A percentile compares a stretch with the other conserved stretches of the same genome.
phyloP scores from a whole-genome alignment of 2,797 vertebrate species.

The Labeo calbasu region DNA sequence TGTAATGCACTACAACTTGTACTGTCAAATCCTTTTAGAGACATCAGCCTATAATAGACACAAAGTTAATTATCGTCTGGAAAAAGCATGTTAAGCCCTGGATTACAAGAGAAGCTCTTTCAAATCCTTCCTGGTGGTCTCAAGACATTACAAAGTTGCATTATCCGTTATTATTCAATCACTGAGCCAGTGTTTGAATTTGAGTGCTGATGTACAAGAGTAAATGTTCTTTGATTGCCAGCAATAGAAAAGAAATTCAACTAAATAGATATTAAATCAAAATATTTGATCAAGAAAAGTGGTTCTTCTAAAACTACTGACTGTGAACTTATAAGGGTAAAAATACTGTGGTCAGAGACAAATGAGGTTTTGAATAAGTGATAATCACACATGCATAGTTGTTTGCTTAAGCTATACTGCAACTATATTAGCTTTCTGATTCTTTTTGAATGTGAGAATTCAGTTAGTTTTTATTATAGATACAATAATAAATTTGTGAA shows the following conservation, averaged over 20 bases:
- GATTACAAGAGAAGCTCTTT: conserved; percentile 48
- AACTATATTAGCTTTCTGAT: background rate
- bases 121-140: conserved; percentile 46
- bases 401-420: background rate
- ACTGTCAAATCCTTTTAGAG: background rate
- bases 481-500: background rate
- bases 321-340: background rate
- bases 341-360: background rate
- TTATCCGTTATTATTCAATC: background rate
- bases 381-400: conserved; percentile 4
- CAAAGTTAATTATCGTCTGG: background rate
- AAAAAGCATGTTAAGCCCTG: conserved; percentile 46
- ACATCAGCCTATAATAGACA: conserved; percentile 5
- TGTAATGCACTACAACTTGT: background rate
- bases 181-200: background rate
- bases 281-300: background rate
- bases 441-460: background rate
- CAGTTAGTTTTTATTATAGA: background rate
- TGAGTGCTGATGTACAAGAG: conserved; percentile 6
- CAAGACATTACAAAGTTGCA: conserved; percentile 3
- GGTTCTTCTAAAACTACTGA: background rate
- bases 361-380: background rate
- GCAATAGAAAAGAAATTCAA: background rate
- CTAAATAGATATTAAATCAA: background rate
- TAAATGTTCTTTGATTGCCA: background rate